These are phyloP conservation scores for Trimorus sp. DNA, from an alignment of 2,888 invertebrate genomes.

Conservation along the genomic window DNA sequence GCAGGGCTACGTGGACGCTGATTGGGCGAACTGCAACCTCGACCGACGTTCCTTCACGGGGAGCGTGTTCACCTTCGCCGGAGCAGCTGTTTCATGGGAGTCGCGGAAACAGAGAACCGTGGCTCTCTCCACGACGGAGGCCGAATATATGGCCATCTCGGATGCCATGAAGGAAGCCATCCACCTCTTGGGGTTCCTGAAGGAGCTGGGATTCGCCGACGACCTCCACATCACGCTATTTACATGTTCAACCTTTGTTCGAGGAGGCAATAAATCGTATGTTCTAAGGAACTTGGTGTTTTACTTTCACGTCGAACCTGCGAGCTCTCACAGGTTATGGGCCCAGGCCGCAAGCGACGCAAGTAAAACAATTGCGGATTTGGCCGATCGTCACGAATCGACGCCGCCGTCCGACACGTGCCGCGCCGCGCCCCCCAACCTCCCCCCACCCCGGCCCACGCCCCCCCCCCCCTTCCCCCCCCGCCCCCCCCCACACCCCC, in stretches of 20 bases:
- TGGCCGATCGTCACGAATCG: neutral
- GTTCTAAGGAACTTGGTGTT: too few relatives aligned
- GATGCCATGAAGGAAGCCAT: neutral
- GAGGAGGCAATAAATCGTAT: neutral
- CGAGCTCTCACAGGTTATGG: neutral
- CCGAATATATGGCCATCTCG: neutral
- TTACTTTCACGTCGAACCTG: neutral
- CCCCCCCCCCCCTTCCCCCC: too few relatives aligned
- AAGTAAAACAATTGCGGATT: neutral
- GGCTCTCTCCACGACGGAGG: neutral
- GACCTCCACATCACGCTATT: neutral
- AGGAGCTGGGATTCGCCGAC: conserved; percentile 4
- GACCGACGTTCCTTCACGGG: neutral
- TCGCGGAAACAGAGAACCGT: conserved; percentile 7
- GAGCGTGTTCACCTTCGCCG: neutral
- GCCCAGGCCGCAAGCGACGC: conserved; percentile 3
- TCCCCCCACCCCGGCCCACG: neutral
- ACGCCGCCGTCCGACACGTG: neutral
- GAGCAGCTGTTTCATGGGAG: neutral
- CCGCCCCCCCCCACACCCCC: too few relatives aligned
- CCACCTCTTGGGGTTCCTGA: neutral
- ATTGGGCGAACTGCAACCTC: neutral
- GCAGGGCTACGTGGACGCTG: neutral
- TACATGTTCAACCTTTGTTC: neutral
- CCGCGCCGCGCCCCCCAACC: neutral